Evolutionary conservation across 2,113 vertebrate genomes (phyloP).

Genomic region (Geococcyx californianus): DNA sequence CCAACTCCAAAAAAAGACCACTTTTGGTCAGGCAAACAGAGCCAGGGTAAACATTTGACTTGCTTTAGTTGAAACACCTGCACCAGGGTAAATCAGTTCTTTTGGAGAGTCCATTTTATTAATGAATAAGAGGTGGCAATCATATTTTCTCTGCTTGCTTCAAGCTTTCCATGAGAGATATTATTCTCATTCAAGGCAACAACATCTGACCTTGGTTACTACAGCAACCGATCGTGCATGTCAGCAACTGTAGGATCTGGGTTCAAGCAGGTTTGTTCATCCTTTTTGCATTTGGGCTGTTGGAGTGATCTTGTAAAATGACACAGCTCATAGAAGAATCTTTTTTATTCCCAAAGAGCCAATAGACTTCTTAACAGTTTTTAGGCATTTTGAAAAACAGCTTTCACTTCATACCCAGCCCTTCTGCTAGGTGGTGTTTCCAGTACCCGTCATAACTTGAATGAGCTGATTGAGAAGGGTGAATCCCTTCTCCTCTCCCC

Average conservation of each 20-base stretch:
- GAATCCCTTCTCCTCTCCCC: rapidly evolving
- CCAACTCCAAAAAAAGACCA: not conserved
- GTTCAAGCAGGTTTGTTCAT: not conserved
- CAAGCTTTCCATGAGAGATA: not conserved
- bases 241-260: not conserved
- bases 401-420: not conserved
- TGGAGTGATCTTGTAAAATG: not conserved
- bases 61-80: not conserved
- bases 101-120: not conserved
- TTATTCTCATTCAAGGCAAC: not conserved
- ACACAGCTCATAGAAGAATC: not conserved
- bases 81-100: not conserved
- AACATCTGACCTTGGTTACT: not conserved
- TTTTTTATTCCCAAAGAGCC: not conserved
- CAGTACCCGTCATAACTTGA: not conserved
- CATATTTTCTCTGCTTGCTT: not conserved
- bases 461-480: not conserved
- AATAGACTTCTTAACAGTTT: not conserved
- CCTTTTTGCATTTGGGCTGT: not conserved
- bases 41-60: not conserved
- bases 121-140: not conserved
- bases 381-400: not conserved
- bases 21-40: not conserved
- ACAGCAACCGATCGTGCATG: not conserved
- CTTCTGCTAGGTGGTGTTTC: not conserved